Percentiles rank a stretch among this genome's conserved stretches.
Conservation (phyloP, 2,113 vertebrate genomes). For the Tenebrosternarchus preto region DNA sequence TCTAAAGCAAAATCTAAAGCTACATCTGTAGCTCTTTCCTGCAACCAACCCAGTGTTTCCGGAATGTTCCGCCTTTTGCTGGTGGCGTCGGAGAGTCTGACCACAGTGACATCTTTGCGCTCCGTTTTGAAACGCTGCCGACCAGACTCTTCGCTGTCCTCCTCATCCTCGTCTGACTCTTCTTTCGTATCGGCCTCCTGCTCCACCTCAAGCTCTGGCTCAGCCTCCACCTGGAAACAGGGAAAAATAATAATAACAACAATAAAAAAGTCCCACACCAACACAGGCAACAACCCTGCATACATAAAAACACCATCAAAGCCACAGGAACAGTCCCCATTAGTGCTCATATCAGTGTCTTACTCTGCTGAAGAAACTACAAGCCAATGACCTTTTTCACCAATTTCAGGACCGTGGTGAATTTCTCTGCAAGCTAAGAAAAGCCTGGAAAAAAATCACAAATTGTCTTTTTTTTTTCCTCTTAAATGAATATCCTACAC, state of each 20-base stretch:
- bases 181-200: slow-evolving; percentile 83
- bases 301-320: too few species aligned
- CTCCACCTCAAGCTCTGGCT: slow-evolving; percentile 71
- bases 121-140: slow-evolving; percentile 94
- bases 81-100: slow-evolving; percentile 86
- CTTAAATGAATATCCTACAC: too few species aligned
- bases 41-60: slow-evolving; percentile 86
- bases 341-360: too few species aligned
- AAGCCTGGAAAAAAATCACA: too few species aligned
- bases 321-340: too few species aligned
- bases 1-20: background rate
- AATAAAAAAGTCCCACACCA: too few species aligned
- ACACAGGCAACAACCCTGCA: too few species aligned
- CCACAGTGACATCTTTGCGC: slow-evolving; percentile 89
- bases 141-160: slow-evolving; percentile 89
- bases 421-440: too few species aligned
- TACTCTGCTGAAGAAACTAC: too few species aligned
- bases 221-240: slow-evolving; percentile 66
- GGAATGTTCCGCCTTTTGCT: slow-evolving; percentile 93
- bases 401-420: too few species aligned
- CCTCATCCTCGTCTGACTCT: slow-evolving; percentile 88
- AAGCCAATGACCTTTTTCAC: too few species aligned
- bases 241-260: background rate
- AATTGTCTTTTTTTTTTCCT: too few species aligned
- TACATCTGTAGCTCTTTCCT: background rate